These are phyloP conservation scores for Isichthys henryi DNA, from an alignment of 2,113 vertebrate species.

Conservation along the genomic window DNA sequence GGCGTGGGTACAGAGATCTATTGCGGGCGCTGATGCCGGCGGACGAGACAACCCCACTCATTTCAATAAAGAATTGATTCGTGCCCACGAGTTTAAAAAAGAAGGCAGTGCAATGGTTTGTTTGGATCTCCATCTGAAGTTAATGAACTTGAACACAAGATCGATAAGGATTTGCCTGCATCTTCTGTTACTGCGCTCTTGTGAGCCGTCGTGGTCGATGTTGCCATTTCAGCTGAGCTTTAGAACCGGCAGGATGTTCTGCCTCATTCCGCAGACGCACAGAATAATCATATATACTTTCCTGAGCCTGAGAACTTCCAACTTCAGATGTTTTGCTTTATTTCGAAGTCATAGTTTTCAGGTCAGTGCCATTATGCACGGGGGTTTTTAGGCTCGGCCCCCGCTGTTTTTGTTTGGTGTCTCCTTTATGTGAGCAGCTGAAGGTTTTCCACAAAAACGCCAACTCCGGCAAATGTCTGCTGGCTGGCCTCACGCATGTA, in stretches of 20 bases:
- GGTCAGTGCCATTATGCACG: background rate
- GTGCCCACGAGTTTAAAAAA: background rate
- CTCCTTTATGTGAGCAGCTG: background rate
- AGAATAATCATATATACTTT: background rate
- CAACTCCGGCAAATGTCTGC: background rate
- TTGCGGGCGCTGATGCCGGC: background rate
- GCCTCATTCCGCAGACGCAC: background rate
- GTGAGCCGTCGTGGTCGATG: background rate
- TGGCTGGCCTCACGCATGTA: background rate
- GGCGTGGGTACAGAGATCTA: background rate
- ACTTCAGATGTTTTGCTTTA: background rate
- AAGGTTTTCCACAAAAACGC: background rate
- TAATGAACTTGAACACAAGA: background rate
- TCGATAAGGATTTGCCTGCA: background rate
- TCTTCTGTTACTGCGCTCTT: background rate
- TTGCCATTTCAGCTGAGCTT: background rate
- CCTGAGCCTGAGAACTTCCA: background rate
- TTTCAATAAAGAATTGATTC: background rate
- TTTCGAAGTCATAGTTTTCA: background rate
- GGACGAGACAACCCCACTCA: background rate
- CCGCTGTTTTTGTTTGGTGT: background rate
- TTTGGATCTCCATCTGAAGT: background rate
- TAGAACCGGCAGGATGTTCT: background rate
- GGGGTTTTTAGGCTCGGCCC: background rate
- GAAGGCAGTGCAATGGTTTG: background rate